A percentile compares a stretch with the other conserved stretches of the same genome.
These are phyloP conservation scores for Lycia hirtaria DNA, from an alignment of 2,888 invertebrate species.

Conservation along the genomic window DNA sequence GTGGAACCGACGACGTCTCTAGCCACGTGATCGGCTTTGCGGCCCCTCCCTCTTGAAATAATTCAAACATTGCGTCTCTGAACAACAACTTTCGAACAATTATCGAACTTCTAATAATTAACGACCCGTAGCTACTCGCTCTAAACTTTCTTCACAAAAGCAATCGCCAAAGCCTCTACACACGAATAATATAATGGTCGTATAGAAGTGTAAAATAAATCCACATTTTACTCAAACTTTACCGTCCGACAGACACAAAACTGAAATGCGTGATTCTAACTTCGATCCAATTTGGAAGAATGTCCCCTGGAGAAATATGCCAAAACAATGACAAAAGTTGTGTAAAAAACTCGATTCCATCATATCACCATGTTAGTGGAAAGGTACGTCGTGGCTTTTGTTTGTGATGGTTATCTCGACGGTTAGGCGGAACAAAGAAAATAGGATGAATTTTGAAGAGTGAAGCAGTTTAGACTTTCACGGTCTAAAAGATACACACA, in stretches of 20 bases:
- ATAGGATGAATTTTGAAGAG: conserved; percentile 7
- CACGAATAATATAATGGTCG: neutral
- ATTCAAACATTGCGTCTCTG: conserved; percentile 64
- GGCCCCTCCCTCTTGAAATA: conserved; percentile 66
- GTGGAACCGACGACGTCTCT: conserved; percentile 42
- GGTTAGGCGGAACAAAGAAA: conserved; percentile 6
- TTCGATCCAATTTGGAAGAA: conserved; percentile 81
- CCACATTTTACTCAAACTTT: conserved; percentile 37
- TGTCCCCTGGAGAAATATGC: conserved; percentile 75
- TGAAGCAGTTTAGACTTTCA: conserved; percentile 16
- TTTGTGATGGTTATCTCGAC: conserved; percentile 4
- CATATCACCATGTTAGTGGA: conserved; percentile 33
- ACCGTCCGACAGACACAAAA: conserved; percentile 42
- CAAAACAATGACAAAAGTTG: conserved; percentile 78
- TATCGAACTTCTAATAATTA: conserved; percentile 64
- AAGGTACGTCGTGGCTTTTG: conserved; percentile 6
- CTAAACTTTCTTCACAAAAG: conserved; percentile 43
- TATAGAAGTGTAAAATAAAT: conserved; percentile 39
- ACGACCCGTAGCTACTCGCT: conserved; percentile 48
- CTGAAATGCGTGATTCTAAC: conserved; percentile 71
- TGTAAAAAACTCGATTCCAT: conserved; percentile 65
- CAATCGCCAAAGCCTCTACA: conserved; percentile 28
- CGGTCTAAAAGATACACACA: conserved; percentile 29
- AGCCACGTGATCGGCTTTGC: conserved; percentile 64
- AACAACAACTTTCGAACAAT: conserved; percentile 68